These are phyloP conservation scores for Kuschelorhynchus macadamiae DNA, from an alignment of 2,888 invertebrate genomes.

Conservation along the genomic window DNA sequence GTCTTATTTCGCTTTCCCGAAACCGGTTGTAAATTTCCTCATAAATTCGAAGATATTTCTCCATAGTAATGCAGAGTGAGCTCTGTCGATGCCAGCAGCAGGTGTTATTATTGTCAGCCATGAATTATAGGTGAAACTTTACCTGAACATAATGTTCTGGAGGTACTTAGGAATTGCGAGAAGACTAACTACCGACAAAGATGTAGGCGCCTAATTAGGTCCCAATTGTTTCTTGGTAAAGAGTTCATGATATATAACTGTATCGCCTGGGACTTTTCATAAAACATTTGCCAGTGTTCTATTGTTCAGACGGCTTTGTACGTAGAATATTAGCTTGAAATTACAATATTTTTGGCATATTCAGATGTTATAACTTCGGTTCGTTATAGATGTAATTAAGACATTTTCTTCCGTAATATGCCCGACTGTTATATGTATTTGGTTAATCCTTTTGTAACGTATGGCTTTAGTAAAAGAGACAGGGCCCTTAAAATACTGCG, in stretches of 20 bases:
- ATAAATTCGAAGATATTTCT: constrained; percentile 31
- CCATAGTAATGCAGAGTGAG: constrained; percentile 39
- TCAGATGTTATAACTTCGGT: too few species aligned
- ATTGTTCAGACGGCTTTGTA: too few species aligned
- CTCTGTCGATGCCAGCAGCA: constrained; percentile 61
- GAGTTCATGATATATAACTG: constrained; percentile 36
- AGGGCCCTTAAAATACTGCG: too few species aligned
- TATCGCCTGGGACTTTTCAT: too few species aligned
- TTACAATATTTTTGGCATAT: too few species aligned
- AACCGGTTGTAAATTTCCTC: constrained; percentile 26
- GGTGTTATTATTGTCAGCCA: constrained; percentile 68
- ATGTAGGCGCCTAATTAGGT: constrained; percentile 45
- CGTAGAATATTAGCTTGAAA: too few species aligned
- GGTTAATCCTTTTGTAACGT: too few species aligned
- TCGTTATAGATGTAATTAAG: too few species aligned
- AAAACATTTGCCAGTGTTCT: too few species aligned
- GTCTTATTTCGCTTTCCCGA: neutral
- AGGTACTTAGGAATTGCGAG: constrained; percentile 45
- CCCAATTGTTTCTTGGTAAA: constrained; percentile 36
- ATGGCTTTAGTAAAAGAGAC: neutral
- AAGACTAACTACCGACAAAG: constrained; percentile 45
- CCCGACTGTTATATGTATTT: too few species aligned
- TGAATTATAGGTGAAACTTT: constrained; percentile 68
- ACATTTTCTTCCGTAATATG: too few species aligned
- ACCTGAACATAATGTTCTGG: constrained; percentile 64